Conservation (phyloP, 2,113 vertebrate species). For the Engraulis encrasicolus region DNA sequence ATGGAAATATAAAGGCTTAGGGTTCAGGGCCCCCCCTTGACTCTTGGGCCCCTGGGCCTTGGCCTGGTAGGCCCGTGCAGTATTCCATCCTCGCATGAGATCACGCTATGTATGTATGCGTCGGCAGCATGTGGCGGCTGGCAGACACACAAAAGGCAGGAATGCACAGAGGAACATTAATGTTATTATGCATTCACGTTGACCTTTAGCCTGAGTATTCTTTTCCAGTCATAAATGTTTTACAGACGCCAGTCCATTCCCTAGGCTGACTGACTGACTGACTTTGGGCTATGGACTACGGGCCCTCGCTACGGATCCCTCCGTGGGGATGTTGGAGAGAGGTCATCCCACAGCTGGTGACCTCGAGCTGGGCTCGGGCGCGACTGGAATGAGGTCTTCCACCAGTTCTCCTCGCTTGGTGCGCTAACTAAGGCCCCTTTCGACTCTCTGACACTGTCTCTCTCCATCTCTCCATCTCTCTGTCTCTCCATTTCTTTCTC, state of each 20-base stretch:
- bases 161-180: constrained; percentile 20
- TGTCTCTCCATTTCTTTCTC: too few species aligned
- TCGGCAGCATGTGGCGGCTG: background rate
- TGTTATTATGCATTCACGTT: constrained; percentile 11
- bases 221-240: constrained; percentile 14
- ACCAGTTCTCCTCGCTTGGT: too few species aligned
- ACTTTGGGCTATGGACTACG: background rate
- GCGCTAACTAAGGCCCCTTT: background rate
- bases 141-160: background rate
- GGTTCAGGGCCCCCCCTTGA: too few species aligned
- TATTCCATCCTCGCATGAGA: too few species aligned
- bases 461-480: too few species aligned
- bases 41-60: too few species aligned
- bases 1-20: too few species aligned
- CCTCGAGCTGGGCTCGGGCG: constrained; percentile 35
- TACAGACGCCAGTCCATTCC: constrained; percentile 12
- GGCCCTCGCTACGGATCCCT: background rate
- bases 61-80: too few species aligned
- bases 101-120: too few species aligned
- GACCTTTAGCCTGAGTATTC: constrained; percentile 14
- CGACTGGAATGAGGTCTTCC: constrained; percentile 46
- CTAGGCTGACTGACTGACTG: too few species aligned
- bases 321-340: constrained; percentile 3
- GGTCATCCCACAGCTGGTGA: constrained; percentile 26
- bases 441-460: constrained; percentile 22